phyloP scores from a whole-genome alignment of 2,797 vertebrate genomes.

The Helarctos malayanus region DNA sequence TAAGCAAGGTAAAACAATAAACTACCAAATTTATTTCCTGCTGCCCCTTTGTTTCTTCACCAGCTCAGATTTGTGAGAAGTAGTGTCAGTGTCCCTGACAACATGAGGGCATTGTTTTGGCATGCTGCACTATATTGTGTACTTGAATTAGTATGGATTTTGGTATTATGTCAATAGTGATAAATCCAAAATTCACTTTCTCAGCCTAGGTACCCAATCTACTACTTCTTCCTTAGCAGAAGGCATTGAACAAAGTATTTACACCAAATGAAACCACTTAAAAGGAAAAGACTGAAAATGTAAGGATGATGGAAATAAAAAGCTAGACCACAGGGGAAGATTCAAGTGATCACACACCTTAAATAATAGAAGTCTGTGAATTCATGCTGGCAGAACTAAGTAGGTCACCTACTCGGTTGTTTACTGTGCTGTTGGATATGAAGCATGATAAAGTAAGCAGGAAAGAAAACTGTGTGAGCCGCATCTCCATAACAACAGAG shows the following conservation, averaged over 20 bases:
- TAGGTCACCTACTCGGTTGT: conserved; percentile 92
- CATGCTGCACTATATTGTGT: neutral
- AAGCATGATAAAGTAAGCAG: conserved; percentile 88
- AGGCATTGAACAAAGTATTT: conserved; percentile 43
- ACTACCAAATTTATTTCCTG: neutral
- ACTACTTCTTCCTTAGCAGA: conserved; percentile 48
- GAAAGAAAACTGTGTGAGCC: conserved; percentile 77
- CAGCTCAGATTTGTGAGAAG: neutral
- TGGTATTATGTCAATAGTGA: conserved; percentile 5
- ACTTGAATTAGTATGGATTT: conserved; percentile 53
- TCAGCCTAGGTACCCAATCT: neutral
- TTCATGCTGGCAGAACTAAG: conserved; percentile 91
- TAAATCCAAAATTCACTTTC: conserved; percentile 72
- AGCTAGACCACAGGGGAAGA: conserved; percentile 85
- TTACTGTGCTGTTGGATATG: conserved; percentile 90
- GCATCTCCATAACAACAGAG: conserved; percentile 88
- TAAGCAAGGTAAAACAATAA: conserved; percentile 18
- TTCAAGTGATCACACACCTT: conserved; percentile 87
- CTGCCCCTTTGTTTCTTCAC: neutral
- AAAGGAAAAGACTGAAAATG: conserved; percentile 9
- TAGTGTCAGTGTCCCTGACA: neutral
- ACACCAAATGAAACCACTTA: neutral
- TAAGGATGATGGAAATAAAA: conserved; percentile 75
- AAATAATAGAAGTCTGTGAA: conserved; percentile 91
- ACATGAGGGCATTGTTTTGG: neutral